Conservation (phyloP, 2,797 vertebrate species). For the Coregonus sp. region DNA sequence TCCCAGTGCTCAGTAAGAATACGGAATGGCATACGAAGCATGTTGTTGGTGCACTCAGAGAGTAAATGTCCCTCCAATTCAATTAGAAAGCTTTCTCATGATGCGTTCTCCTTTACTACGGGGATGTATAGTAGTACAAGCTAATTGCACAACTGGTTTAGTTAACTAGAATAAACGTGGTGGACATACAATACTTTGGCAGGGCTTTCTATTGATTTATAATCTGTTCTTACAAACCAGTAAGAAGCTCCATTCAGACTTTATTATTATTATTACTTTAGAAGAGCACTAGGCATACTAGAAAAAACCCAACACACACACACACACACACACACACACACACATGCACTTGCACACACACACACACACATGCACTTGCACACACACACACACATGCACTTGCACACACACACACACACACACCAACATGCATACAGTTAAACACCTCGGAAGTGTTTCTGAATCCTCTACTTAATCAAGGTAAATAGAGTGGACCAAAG, state of each 20-base stretch:
- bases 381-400: neutral
- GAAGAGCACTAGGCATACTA: neutral
- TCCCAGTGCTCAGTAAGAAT: neutral
- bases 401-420: neutral
- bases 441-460: neutral
- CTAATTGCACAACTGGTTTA: neutral
- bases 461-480: conserved; percentile 4
- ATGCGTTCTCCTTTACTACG: neutral
- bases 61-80: neutral
- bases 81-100: neutral
- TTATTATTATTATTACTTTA: no score
- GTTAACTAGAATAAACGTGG: neutral
- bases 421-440: neutral
- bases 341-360: neutral
- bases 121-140: neutral
- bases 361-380: neutral
- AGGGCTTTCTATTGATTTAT: neutral
- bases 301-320: neutral
- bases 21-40: conserved; percentile 16
- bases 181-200: neutral
- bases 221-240: neutral
- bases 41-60: neutral
- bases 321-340: no score
- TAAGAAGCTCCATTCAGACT: neutral
- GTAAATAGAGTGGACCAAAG: conserved; percentile 5